Evolutionary conservation across 2,888 invertebrate species (phyloP), one percentile per base, ranked within the genome.

Genomic region (Pharmacophagus antenor): DNA sequence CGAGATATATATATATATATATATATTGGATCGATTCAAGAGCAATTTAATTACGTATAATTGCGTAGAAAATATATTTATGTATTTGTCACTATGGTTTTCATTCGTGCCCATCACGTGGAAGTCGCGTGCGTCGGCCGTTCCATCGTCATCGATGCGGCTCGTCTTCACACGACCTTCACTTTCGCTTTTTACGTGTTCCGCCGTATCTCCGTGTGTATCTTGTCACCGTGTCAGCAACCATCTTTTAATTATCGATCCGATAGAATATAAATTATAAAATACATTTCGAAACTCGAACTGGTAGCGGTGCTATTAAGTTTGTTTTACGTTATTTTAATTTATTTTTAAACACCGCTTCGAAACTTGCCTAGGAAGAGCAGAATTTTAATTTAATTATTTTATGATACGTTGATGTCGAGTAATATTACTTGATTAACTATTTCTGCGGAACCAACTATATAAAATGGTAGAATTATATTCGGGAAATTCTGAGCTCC

Each of bases 141-240:
- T 52, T 51, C 20, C 58, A 44, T 23, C 66, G 67, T 65, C 65
- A 67, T 61, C 64, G 67, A 59, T 62, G 62, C 64, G 63, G 63
- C 66, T 71, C 70, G 66, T 71, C 73, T 72, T 68, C 71, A 62
- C 50, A 62, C 70, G 76, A 74, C 76, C 77, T 77, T 77, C 74
- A 74, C 77, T 77, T 77, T 77, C 76, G 74, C 74, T 75, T 74
- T 74, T 69, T 61, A 61, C 49, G 50, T 44, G 65, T 62, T 62
- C 64, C 63, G 31, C 44, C 44, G 57, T 53, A 41, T 52, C 37
- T 50, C 23, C 21, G 44, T 27, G 57, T 52, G 44, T 53, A 23
- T 58, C n/a, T 41, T 49, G 57, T 50, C 56, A n/a, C 31, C 17
- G 48, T 49, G 54, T 54, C 56, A 21, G 37, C 21, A 31, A 27